A percentile compares a stretch with the other conserved stretches of the same genome.
Conservation (phyloP, 1,140 invertebrate genomes). For the Rhyacophila brunnea region DNA sequence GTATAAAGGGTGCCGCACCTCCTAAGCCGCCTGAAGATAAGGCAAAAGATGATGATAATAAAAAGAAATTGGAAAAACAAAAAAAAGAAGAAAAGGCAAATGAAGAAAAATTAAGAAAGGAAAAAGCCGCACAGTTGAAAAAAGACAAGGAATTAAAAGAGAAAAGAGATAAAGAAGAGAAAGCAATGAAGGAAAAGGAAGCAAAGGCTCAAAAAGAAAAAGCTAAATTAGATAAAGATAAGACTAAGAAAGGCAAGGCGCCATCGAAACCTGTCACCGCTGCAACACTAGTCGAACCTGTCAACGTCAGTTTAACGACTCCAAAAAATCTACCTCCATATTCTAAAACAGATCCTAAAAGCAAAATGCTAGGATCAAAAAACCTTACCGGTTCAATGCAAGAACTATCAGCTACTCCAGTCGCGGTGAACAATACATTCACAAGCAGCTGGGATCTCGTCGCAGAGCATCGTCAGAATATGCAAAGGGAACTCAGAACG, state of each 20-base stretch:
- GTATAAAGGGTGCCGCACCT: too few relatives aligned
- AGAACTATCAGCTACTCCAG: background rate
- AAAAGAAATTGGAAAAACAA: slow-evolving; percentile 39
- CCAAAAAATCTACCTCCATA: slow-evolving; percentile 30
- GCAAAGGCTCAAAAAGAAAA: slow-evolving; percentile 30
- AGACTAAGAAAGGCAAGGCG: slow-evolving; percentile 35
- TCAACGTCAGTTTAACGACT: slow-evolving; percentile 2
- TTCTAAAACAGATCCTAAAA: slow-evolving; percentile 39
- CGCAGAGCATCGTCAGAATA: slow-evolving; percentile 46
- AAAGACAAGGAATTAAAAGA: slow-evolving; percentile 20
- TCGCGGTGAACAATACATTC: slow-evolving; percentile 5
- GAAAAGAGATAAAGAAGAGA: slow-evolving; percentile 39
- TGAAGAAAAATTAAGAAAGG: slow-evolving; percentile 25
- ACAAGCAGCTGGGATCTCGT: slow-evolving; percentile 51
- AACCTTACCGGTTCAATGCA: background rate
- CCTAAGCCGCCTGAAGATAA: background rate
- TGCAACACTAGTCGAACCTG: slow-evolving; percentile 18
- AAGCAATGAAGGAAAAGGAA: slow-evolving; percentile 41
- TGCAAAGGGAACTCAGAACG: slow-evolving; percentile 30
- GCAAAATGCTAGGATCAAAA: background rate
- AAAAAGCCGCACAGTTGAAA: slow-evolving; percentile 6
- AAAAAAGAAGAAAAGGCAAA: slow-evolving; percentile 35
- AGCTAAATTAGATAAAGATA: slow-evolving; percentile 28
- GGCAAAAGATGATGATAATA: slow-evolving; percentile 27
- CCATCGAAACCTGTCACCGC: slow-evolving; percentile 28